Evolutionary conservation across 2,888 invertebrate genomes (phyloP).

Genomic region (Lomographa bimaculata): DNA sequence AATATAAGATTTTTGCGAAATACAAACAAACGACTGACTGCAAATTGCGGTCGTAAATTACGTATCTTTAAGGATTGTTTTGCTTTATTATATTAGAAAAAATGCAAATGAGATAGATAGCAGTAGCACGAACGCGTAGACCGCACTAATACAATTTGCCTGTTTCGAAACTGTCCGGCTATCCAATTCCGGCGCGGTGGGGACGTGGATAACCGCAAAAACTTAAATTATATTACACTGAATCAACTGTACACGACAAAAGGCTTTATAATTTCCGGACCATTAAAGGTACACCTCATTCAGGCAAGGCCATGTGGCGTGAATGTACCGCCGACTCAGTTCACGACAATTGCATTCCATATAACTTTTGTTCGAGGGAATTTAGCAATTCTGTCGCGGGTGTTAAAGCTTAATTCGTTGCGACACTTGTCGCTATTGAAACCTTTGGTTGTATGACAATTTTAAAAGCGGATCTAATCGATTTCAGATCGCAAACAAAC

Average conservation of each 20-base stretch:
- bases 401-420: slow-evolving; percentile 58
- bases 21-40: too few species aligned
- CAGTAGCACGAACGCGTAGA: slow-evolving; percentile 18
- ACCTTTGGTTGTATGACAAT: slow-evolving; percentile 59
- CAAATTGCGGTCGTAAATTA: slow-evolving; percentile 1
- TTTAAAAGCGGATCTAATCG: slow-evolving; percentile 76
- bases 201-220: slow-evolving; percentile 48
- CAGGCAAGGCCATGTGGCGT: slow-evolving; percentile 65
- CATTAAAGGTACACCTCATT: slow-evolving; percentile 65
- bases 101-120: slow-evolving; percentile 2
- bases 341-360: slow-evolving; percentile 73
- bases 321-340: slow-evolving; percentile 55
- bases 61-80: background rate
- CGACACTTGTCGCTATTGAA: slow-evolving; percentile 44
- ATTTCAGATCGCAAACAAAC: slow-evolving; percentile 60
- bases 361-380: slow-evolving; percentile 54
- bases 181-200: slow-evolving; percentile 47
- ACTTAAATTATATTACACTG: slow-evolving; percentile 43
- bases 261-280: slow-evolving; percentile 72
- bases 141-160: slow-evolving; percentile 35
- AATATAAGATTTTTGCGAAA: too few species aligned
- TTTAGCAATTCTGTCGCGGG: slow-evolving; percentile 57
- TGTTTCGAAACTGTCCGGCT: slow-evolving; percentile 49
- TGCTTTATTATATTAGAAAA: background rate
- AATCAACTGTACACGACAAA: slow-evolving; percentile 57